A percentile compares a stretch with the other conserved stretches of the same genome.
These are phyloP conservation scores for Coracias cyanogaster DNA, from an alignment of 2,797 vertebrate genomes.

Conservation along the genomic window DNA sequence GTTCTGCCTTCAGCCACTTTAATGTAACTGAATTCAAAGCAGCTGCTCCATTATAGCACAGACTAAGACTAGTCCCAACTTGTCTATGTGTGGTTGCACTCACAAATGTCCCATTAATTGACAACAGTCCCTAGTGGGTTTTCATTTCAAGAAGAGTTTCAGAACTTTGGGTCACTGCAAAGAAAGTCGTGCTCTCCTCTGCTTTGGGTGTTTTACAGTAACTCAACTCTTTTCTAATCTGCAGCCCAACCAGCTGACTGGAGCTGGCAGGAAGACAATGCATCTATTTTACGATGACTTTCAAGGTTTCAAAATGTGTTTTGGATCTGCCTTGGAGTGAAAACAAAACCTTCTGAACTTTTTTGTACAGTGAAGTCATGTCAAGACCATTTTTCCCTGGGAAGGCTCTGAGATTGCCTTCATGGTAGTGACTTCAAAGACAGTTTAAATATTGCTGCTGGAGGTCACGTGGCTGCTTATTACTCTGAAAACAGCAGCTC, in stretches of 20 bases:
- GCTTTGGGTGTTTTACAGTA: conserved; percentile 35
- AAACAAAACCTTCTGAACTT: conserved; percentile 51
- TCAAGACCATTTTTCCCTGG: conserved; percentile 3
- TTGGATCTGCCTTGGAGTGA: conserved; percentile 56
- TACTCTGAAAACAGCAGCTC: not conserved
- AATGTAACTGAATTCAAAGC: conserved; percentile 23
- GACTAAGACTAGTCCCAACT: not conserved
- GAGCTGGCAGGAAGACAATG: conserved; percentile 39
- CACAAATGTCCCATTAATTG: conserved; percentile 48
- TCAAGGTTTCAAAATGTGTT: conserved; percentile 57
- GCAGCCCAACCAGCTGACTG: conserved; percentile 56
- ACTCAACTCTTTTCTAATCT: conserved; percentile 6
- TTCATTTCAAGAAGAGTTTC: conserved; percentile 47
- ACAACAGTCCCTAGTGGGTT: conserved; percentile 31
- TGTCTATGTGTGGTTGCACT: conserved; percentile 11
- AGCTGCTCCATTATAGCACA: not conserved
- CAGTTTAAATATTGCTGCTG: not conserved
- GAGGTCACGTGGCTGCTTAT: not conserved
- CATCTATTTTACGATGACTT: conserved; percentile 6
- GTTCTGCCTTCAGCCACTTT: conserved; percentile 14
- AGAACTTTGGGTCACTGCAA: conserved; percentile 55
- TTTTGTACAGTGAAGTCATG: conserved; percentile 5
- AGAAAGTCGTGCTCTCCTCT: conserved; percentile 27
- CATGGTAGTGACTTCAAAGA: accelerated
- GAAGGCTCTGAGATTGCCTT: not conserved